Evolutionary conservation across 1,140 invertebrate genomes (phyloP).

Genomic region (Bilobella aurantiaca): DNA sequence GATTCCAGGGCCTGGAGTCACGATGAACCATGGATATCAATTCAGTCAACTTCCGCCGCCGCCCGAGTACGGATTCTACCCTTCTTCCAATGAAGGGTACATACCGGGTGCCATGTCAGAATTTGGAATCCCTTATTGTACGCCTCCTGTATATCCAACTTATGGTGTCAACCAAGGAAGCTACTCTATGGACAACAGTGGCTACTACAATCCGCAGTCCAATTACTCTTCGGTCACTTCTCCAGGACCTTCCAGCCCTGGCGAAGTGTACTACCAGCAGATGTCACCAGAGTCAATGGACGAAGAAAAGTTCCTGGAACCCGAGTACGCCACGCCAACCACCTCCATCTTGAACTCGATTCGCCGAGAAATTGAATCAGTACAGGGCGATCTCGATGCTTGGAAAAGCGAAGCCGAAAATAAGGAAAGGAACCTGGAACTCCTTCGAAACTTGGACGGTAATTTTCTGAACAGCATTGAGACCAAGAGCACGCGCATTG

Average conservation of each 20-base stretch:
- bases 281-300: background rate
- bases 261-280: background rate
- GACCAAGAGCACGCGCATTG: background rate
- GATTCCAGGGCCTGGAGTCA: background rate
- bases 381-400: background rate
- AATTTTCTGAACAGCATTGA: background rate
- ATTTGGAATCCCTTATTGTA: background rate
- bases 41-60: background rate
- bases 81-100: background rate
- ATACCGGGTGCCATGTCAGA: background rate
- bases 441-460: background rate
- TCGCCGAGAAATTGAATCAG: background rate
- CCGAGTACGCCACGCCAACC: background rate
- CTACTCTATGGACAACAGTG: background rate
- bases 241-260: background rate
- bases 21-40: background rate
- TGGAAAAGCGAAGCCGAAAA: background rate
- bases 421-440: background rate
- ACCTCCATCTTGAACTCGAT: background rate
- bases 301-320: background rate
- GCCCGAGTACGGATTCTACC: no score
- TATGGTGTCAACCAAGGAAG: background rate
- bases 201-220: background rate
- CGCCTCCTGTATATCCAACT: background rate
- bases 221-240: background rate